phyloP scores from a whole-genome alignment of 2,797 vertebrate genomes.

The Ctenochaetus hawaiiensis region DNA sequence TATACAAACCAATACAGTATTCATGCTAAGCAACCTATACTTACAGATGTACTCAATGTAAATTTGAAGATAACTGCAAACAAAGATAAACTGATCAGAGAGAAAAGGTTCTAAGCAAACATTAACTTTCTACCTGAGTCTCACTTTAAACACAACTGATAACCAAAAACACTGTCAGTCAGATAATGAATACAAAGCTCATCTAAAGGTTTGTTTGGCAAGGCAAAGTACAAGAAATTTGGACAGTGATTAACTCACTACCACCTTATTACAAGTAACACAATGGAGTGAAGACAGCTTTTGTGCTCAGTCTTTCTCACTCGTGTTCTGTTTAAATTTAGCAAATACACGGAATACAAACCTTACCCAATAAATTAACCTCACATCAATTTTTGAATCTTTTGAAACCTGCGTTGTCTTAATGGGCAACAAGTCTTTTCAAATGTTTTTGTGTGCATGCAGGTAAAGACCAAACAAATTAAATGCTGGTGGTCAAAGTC shows the following conservation, averaged over 20 bases:
- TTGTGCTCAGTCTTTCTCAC: neutral
- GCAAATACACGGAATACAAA: neutral
- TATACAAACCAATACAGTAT: too few relatives aligned
- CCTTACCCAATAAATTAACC: too few relatives aligned
- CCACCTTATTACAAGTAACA: neutral
- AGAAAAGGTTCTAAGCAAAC: neutral
- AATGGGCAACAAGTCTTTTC: too few relatives aligned
- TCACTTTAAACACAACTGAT: neutral
- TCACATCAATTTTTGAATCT: neutral
- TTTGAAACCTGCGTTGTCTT: neutral
- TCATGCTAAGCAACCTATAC: neutral
- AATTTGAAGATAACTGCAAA: neutral
- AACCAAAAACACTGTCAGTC: neutral
- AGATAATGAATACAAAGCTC: constrained; percentile 7
- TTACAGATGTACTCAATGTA: neutral
- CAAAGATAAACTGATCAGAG: neutral
- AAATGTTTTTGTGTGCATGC: too few relatives aligned
- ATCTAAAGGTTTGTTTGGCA: neutral
- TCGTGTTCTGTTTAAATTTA: neutral
- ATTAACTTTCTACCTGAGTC: neutral
- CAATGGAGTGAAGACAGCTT: neutral
- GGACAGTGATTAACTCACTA: constrained; percentile 16
- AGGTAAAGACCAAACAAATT: neutral
- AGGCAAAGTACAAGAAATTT: constrained; percentile 35
- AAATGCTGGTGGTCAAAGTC: neutral